These are phyloP conservation scores for Sceloporus undulatus DNA, from an alignment of 2,113 vertebrate species.

Conservation along the genomic window DNA sequence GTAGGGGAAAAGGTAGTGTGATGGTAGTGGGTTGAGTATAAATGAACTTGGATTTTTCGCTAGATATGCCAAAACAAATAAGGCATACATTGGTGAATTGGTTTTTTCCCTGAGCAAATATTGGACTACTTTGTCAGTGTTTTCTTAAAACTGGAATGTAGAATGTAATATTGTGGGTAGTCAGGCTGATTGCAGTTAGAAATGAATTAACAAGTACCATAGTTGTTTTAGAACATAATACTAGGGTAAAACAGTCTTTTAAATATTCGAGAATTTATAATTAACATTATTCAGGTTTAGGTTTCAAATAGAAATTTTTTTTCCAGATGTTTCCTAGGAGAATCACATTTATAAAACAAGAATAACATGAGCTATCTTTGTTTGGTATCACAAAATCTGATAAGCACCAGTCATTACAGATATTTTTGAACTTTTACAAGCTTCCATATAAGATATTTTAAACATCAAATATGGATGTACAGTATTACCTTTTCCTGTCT, in stretches of 20 bases:
- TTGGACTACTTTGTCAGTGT: constrained; percentile 52
- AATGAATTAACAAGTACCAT: constrained; percentile 44
- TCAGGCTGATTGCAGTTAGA: constrained; percentile 39
- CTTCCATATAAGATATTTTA: too few species aligned
- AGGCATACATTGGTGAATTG: constrained; percentile 13
- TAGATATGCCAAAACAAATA: constrained; percentile 16
- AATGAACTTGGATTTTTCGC: background rate
- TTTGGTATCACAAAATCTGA: background rate
- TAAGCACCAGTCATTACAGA: too few species aligned
- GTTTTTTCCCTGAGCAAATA: constrained; percentile 42
- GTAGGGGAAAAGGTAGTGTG: background rate
- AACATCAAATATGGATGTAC: background rate
- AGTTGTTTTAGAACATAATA: background rate
- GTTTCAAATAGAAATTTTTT: background rate
- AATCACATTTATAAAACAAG: background rate
- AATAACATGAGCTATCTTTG: background rate
- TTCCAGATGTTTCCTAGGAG: background rate
- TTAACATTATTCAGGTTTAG: too few species aligned
- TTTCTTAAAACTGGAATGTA: constrained; percentile 42
- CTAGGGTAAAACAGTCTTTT: background rate
- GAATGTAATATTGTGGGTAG: constrained; percentile 43
- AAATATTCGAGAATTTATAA: background rate
- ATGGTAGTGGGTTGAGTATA: background rate
- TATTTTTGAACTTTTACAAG: background rate
- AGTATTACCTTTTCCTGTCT: constrained; percentile 1